phyloP scores from a whole-genome alignment of 2,888 invertebrate species.

The Lasioglossum lativentre region DNA sequence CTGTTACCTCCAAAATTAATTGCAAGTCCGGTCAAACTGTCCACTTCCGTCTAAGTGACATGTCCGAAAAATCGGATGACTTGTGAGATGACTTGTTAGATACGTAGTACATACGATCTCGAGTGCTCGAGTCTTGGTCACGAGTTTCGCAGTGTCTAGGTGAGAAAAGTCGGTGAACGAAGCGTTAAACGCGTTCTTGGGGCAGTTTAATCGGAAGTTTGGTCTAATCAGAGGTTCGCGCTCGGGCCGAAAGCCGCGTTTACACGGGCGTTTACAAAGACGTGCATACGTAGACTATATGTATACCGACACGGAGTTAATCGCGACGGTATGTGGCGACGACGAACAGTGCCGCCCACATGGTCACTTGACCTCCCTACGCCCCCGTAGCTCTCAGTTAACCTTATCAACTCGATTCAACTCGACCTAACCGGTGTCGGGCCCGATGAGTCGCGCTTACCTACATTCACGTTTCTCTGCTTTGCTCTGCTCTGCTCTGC shows the following conservation, averaged over 20 bases:
- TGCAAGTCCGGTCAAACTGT: no score
- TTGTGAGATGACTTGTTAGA: no score
- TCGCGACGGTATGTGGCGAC: constrained; percentile 78
- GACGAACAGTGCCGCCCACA: constrained; percentile 82
- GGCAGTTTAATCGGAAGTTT: constrained; percentile 61
- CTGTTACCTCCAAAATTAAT: neutral
- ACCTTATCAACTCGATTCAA: constrained; percentile 84
- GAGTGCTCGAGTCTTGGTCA: neutral
- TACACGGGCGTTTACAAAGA: constrained; percentile 26
- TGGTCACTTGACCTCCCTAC: constrained; percentile 84
- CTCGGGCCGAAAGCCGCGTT: constrained; percentile 54
- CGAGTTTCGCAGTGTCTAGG: constrained; percentile 4
- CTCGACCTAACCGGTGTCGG: constrained; percentile 78
- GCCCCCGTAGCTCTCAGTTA: constrained; percentile 83
- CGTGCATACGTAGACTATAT: constrained; percentile 27
- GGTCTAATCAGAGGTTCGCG: constrained; percentile 60
- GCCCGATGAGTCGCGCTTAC: constrained; percentile 54
- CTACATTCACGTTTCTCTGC: constrained; percentile 39
- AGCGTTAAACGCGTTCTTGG: constrained; percentile 47
- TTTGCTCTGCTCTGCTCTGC: neutral
- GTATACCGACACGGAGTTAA: constrained; percentile 72
- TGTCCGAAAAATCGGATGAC: neutral
- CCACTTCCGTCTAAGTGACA: neutral
- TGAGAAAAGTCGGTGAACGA: constrained; percentile 5
- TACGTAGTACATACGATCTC: no score